Conservation (phyloP, 64 coral and sea anemone genomes). For the Hydrozoanthus tunicans region DNA sequence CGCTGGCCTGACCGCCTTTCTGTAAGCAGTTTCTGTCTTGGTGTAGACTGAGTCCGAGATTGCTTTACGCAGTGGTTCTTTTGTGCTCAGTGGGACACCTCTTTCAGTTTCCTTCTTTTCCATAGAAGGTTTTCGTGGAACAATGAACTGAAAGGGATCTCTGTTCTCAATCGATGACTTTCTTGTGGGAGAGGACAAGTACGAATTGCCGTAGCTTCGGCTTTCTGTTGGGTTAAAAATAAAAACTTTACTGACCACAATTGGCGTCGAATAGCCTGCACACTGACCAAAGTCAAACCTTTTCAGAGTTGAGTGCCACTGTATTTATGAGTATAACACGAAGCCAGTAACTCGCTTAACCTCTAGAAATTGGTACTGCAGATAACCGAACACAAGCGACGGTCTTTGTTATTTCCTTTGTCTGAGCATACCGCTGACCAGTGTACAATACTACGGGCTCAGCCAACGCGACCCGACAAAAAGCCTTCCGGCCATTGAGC, state of each 20-base stretch:
- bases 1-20: neutral
- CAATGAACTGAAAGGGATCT: conserved; percentile 52
- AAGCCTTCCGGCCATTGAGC: too few relatives aligned
- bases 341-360: too few relatives aligned
- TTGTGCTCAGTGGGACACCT: neutral
- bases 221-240: conserved; percentile 5
- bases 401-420: too few relatives aligned
- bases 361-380: too few relatives aligned
- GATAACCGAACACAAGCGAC: too few relatives aligned
- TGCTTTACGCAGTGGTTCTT: conserved; percentile 47
- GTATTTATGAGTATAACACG: too few relatives aligned
- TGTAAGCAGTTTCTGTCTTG: conserved; percentile 13
- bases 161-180: conserved; percentile 28
- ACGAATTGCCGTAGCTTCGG: neutral
- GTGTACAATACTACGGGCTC: too few relatives aligned
- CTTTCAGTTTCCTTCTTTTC: conserved; percentile 14
- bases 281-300: too few relatives aligned
- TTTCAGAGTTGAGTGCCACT: too few relatives aligned
- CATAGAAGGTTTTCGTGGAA: neutral
- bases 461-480: too few relatives aligned
- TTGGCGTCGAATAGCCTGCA: neutral
- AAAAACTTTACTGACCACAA: neutral
- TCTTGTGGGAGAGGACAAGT: neutral
- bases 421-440: too few relatives aligned
- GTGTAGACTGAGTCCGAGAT: conserved; percentile 15